These are phyloP conservation scores for Cheilosia grossa DNA, from an alignment of 2,888 invertebrate species.

Conservation along the genomic window DNA sequence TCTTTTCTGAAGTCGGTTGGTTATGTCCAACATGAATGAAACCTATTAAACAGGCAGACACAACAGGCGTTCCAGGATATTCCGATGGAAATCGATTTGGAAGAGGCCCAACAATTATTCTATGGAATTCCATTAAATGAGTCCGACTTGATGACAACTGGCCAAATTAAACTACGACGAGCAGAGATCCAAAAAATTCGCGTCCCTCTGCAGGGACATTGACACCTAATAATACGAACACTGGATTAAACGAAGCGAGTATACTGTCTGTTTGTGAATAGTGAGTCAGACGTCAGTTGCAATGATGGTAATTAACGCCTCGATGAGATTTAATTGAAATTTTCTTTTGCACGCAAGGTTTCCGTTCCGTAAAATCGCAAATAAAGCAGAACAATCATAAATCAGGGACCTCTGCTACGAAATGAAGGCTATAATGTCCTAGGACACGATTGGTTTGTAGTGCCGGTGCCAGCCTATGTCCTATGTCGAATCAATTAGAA, in stretches of 20 bases:
- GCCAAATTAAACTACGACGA: constrained; percentile 44
- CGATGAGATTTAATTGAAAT: constrained; percentile 58
- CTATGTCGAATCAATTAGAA: constrained; percentile 68
- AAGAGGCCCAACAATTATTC: constrained; percentile 67
- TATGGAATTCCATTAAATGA: constrained; percentile 24
- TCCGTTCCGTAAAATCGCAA: constrained; percentile 16
- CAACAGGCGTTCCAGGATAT: constrained; percentile 21
- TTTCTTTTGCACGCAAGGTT: neutral
- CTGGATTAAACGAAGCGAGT: constrained; percentile 8
- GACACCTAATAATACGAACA: constrained; percentile 1
- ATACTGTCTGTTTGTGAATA: constrained; percentile 30
- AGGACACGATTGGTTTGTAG: constrained; percentile 28
- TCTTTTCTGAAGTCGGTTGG: neutral
- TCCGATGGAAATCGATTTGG: constrained; percentile 71
- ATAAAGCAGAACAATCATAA: constrained; percentile 51
- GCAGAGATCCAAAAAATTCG: neutral
- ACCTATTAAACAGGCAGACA: constrained; percentile 49
- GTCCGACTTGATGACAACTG: constrained; percentile 41
- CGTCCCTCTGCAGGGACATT: constrained; percentile 9
- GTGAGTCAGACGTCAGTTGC: constrained; percentile 51
- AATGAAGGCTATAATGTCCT: constrained; percentile 43
- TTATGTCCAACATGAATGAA: constrained; percentile 29
- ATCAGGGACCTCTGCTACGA: constrained; percentile 47
- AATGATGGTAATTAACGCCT: constrained; percentile 47
- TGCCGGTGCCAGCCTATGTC: constrained; percentile 1